A percentile compares a stretch with the other conserved stretches of the same genome.
phyloP scores from a whole-genome alignment of 2,888 invertebrate genomes.

The Seira ritae region DNA sequence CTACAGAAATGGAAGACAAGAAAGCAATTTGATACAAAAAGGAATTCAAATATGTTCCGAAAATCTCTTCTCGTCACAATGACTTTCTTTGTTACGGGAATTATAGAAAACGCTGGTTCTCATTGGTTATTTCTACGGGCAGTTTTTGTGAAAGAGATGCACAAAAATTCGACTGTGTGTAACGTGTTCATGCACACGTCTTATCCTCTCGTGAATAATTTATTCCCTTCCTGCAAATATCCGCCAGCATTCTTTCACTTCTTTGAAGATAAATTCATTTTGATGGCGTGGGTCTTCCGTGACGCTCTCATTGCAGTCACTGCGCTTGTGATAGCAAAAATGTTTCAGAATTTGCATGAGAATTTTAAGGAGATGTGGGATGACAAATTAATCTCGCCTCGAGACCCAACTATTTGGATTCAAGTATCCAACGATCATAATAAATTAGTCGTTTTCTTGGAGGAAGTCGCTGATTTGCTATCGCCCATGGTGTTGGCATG shows the following conservation, averaged over 20 bases:
- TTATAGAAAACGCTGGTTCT: neutral
- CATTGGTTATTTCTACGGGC: neutral
- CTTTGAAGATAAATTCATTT: neutral
- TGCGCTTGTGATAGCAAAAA: neutral
- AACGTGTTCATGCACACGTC: neutral
- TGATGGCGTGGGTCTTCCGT: neutral
- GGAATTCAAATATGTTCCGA: no score
- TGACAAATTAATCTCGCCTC: neutral
- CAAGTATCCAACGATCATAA: slow-evolving; percentile 52
- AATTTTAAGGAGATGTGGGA: neutral
- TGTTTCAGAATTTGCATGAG: neutral
- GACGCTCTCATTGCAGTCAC: neutral
- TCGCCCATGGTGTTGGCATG: slow-evolving; percentile 61
- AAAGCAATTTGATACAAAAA: neutral
- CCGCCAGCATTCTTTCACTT: neutral
- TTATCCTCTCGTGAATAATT: neutral
- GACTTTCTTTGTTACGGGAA: neutral
- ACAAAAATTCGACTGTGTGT: neutral
- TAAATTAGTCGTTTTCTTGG: slow-evolving; percentile 39
- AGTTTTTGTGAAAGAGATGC: neutral
- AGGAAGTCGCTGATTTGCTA: slow-evolving; percentile 45
- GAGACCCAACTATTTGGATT: slow-evolving; percentile 56
- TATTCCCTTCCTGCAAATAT: neutral
- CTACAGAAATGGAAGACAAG: neutral
- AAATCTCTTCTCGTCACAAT: neutral